Evolutionary conservation across 2,113 vertebrate species (phyloP), one percentile per base, ranked within the genome.

Genomic region (Ictalurus punctatus): DNA sequence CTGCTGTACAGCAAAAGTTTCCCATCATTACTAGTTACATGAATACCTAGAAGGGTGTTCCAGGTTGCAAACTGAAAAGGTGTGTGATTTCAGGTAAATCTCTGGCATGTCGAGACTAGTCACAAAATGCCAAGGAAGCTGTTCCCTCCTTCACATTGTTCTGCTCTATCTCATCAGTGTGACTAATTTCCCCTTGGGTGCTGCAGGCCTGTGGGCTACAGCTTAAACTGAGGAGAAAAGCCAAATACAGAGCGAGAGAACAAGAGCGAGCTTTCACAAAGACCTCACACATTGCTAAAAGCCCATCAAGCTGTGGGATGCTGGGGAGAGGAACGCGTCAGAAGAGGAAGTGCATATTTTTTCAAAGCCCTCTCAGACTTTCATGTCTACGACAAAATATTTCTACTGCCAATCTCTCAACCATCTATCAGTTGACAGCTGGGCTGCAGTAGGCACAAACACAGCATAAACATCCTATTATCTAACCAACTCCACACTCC

Each of bases 381-480:
- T 87, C 54, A 73, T 73, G 79, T 89, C 44, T 69, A 37, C 19
- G 67, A 63, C n/a, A 37, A 88, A 80, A 16, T 52, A 61, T 84
- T 90, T 83, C 48, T 78, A 34, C 74, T 40, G 76, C 80, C 83
- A 48, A 61, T 86, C 65, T 48, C 74, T 82, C 78, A 52, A 58
- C 37, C 71, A 71, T 89, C 65, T 78, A 69, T 69, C 86, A 71
- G 58, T 83, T 78, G 82, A 81, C 78, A 87, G 90, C 90, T 89
- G 86, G 78, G 44, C 76, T 74, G 37, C 78, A 78, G 48, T 88
- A 69, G 61, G 73, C 74, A 73, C 81, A 81, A 78, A 85, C 81
- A 82, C 80, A 58, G 63, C 25, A 82, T 82, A 89, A 91, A 88
- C 83, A 86, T 91, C 44, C 76, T 79, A 87, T 86, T 88, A 83